Conservation (phyloP, 2,113 vertebrate genomes). For the Uria lomvia region DNA sequence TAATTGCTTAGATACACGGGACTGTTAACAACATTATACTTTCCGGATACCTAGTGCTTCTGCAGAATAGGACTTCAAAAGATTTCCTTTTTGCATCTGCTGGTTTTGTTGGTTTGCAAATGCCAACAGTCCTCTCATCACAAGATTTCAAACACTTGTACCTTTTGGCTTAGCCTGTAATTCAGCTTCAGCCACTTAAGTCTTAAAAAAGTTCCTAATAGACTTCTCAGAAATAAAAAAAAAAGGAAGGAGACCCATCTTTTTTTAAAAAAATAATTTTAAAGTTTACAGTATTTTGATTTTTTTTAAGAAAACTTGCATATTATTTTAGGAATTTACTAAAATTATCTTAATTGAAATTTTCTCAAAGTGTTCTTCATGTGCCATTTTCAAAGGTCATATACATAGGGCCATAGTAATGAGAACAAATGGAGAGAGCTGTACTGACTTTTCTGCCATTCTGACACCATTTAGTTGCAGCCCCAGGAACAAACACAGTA, state of each 20-base stretch:
- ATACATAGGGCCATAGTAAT: not conserved
- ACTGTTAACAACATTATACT: not conserved
- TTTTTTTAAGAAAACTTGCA: not conserved
- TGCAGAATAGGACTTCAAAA: not conserved
- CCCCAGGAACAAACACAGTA: not conserved
- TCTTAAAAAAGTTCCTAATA: not conserved
- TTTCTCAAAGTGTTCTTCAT: not conserved
- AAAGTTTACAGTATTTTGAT: not conserved
- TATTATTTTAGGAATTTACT: not conserved
- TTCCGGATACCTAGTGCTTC: not conserved
- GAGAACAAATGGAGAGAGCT: not conserved
- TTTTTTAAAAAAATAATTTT: not conserved
- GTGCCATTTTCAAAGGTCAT: not conserved
- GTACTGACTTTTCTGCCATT: not conserved
- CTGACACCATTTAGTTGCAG: not conserved
- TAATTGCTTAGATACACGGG: not conserved
- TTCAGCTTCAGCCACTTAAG: not conserved
- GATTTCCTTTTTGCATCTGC: not conserved
- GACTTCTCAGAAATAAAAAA: not conserved
- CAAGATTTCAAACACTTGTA: not conserved
- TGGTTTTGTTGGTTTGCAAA: not conserved
- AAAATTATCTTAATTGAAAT: not conserved
- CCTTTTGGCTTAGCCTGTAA: not conserved
- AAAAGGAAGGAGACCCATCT: not conserved
- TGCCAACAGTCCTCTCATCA: not conserved